Evolutionary conservation across 2,888 invertebrate genomes (phyloP).

Genomic region (Deilephila porcellus): DNA sequence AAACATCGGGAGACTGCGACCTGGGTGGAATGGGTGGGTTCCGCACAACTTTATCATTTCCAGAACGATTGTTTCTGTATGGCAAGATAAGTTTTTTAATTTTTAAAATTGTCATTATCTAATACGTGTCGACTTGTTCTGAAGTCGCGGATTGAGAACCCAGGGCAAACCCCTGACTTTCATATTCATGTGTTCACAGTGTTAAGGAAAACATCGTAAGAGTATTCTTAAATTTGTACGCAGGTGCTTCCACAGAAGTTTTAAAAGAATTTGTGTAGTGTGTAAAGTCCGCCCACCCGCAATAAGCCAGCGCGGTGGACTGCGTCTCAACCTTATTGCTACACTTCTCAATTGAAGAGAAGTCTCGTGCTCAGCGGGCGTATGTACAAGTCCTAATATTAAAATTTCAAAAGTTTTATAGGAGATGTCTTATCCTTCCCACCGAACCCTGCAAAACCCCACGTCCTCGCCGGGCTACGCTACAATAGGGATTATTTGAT

Average conservation of each 20-base stretch:
- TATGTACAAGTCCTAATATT: too few relatives aligned
- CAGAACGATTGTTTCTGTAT: too few relatives aligned
- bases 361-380: neutral
- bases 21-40: neutral
- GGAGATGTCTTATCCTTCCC: neutral
- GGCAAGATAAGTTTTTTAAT: too few relatives aligned
- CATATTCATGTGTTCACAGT: too few relatives aligned
- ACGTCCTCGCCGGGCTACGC: neutral
- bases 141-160: too few relatives aligned
- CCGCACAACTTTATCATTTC: neutral
- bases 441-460: conserved; percentile 4
- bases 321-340: neutral
- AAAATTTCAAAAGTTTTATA: neutral
- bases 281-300: neutral
- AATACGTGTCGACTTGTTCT: too few relatives aligned
- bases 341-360: neutral
- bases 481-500: conserved; percentile 28
- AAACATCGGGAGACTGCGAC: conserved; percentile 19
- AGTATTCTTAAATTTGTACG: too few relatives aligned
- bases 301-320: neutral
- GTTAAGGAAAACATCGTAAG: too few relatives aligned
- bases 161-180: too few relatives aligned
- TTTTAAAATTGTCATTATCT: too few relatives aligned
- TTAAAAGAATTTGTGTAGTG: neutral
- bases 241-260: too few relatives aligned